Conservation (phyloP, 2,888 invertebrate species). For the Abrostola tripartita region DNA sequence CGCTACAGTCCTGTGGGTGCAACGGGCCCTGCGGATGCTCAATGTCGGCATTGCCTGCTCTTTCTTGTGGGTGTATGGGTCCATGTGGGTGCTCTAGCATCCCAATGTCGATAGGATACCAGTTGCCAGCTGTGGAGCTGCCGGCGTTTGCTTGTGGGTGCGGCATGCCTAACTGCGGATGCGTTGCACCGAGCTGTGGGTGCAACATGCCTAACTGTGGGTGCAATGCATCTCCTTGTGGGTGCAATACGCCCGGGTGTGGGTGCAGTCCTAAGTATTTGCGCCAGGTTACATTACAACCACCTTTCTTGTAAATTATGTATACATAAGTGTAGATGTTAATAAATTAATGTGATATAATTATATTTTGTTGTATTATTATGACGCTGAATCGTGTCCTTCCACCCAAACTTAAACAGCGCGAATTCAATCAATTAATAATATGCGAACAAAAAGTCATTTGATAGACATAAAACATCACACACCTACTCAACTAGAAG, state of each 20-base stretch:
- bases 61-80: constrained; percentile 36
- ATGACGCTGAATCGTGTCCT: neutral
- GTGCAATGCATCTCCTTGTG: constrained; percentile 9
- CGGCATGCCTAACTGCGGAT: neutral
- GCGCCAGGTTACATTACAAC: constrained; percentile 71
- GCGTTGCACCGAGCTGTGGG: neutral
- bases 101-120: constrained; percentile 43
- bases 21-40: constrained; percentile 9
- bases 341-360: constrained; percentile 18
- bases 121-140: constrained; percentile 34
- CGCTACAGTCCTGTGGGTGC: constrained; percentile 16
- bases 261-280: constrained; percentile 57
- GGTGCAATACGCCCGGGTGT: constrained; percentile 20
- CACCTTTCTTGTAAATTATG: constrained; percentile 69
- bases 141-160: constrained; percentile 37
- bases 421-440: too few species aligned
- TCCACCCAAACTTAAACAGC: too few species aligned
- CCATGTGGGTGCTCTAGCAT: constrained; percentile 34
- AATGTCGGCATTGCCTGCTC: neutral
- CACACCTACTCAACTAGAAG: too few species aligned
- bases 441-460: too few species aligned
- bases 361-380: neutral
- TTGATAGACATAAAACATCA: too few species aligned
- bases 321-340: constrained; percentile 12
- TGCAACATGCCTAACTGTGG: constrained; percentile 3